phyloP scores from a whole-genome alignment of 2,888 invertebrate genomes.

The Dicyrtomina minuta region DNA sequence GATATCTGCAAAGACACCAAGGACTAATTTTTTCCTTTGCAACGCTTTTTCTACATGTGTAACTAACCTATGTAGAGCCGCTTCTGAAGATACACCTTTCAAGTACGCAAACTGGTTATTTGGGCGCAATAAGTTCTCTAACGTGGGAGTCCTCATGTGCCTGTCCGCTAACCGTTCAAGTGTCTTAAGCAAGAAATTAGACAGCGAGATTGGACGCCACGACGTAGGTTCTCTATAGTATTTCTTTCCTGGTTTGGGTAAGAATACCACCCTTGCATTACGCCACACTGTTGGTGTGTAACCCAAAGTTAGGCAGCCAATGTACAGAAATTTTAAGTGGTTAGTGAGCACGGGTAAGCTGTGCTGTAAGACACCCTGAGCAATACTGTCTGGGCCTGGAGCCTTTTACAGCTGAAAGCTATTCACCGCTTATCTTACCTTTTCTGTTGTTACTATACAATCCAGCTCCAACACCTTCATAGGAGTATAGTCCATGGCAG shows the following conservation, averaged over 20 bases:
- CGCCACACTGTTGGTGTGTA: constrained; percentile 16
- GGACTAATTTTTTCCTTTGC: constrained; percentile 28
- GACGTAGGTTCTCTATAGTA: constrained; percentile 23
- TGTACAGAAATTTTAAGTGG: neutral
- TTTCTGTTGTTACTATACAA: neutral
- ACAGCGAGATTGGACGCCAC: constrained; percentile 40
- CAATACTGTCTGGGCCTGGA: constrained; percentile 34
- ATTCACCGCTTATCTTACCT: constrained; percentile 13
- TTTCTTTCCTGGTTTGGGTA: constrained; percentile 39
- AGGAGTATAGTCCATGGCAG: too few species aligned
- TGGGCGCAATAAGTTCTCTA: neutral
- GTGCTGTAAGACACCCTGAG: constrained; percentile 30
- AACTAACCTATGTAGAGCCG: constrained; percentile 35
- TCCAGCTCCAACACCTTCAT: too few species aligned
- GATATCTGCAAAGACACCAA: constrained; percentile 49
- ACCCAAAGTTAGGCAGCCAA: constrained; percentile 14
- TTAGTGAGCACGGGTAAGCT: neutral
- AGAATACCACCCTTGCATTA: constrained; percentile 22
- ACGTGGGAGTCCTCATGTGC: constrained; percentile 6
- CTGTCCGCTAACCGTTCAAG: constrained; percentile 37
- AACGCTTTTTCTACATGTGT: constrained; percentile 12
- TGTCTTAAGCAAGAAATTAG: constrained; percentile 38
- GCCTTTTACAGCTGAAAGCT: constrained; percentile 32
- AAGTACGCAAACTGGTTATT: constrained; percentile 37
- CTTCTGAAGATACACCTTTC: constrained; percentile 31